Evolutionary conservation across 2,113 vertebrate species (phyloP), one percentile per base, ranked within the genome.

Genomic region (Oxyura jamaicensis): DNA sequence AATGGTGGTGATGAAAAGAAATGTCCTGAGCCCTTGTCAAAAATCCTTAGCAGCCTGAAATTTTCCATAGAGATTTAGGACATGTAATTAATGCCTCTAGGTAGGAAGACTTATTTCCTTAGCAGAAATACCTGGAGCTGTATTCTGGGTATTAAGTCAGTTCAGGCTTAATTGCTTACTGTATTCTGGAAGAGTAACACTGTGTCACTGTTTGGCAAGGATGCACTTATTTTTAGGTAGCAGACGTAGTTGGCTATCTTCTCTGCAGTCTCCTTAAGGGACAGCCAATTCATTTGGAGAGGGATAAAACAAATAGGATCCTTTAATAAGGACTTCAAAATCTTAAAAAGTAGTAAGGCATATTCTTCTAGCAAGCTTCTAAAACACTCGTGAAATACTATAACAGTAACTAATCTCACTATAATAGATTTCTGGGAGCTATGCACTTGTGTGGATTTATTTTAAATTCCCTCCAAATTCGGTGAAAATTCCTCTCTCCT

Each of bases 261-360:
- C 28, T 73, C 80, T 79, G 46, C 72, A 73, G 35, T 68, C 56
- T 93, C 56, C 86, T 93, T 71, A 75, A 93, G 77, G 67, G 55
- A 88, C 28, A 78, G 23, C 33, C 48, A 19, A n/a, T 52, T 90
- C 79, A 81, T 78, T 58, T 88, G 78, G 65, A 88, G 68, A 75
- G 19, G 28, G 52, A 71, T 91, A 86, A 95, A 96, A 88, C 81
- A 90, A 95, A 75, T 4, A 68, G 48, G 18, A 65, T 78, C 68
- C 33, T 92, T 94, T 88, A 93, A 65, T 78, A 85, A 58, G 75
- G 39, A 42, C 33, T 96, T 82, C 17, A 75, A 93, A 89, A 85
- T 85, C 71, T 91, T 87, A 62, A 28, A 91, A 53, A 66, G 8
- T 46, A 82, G 58, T 69, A 48, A 88, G 84, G 28, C 86, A 11